Evolutionary conservation across 1,140 invertebrate genomes (phyloP), one percentile per base, ranked within the genome.

Genomic region (Halictus rubicundus): DNA sequence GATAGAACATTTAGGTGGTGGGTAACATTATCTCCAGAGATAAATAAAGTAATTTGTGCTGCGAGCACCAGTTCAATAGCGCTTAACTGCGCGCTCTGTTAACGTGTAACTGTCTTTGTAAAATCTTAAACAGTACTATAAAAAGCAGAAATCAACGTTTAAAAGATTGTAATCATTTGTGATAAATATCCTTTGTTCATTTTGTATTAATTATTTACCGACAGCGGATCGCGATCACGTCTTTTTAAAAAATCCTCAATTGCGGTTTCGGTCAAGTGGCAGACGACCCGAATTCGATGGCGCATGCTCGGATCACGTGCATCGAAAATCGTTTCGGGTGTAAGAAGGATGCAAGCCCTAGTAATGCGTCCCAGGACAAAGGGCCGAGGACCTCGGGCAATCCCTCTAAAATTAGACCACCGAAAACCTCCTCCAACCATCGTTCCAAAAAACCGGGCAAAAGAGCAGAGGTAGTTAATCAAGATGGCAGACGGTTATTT

Each of bases 211-310:
- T 21, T n/a, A n/a, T 57, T 21, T 6, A 57, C 21, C 54, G 21
- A 57, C n/a, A n/a, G 7, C 7, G 8, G n/a, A n/a, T 21, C 21
- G 1, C 5, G 21, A 7, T 57, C 54, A 9, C 8, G 54, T 21
- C 19, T 57, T 21, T 57, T 57, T 57, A 68, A 64, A 49, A 57
- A 83, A 74, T 54, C 39, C 49, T 71, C 39, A 74, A 71, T 60
- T 23, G 10, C 52, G 64, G 87, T 80, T 76, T 82, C 71, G 75
- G 71, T 80, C 68, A 82, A 83, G 64, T 79, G 65, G 68, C 83
- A 74, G 83, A 82, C 83, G 66, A 88, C 80, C 77, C 25, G 69
- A 57, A 77, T 88, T 32, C 37, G 69, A 75, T 61, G 72, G 78
- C 87, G 87, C 79, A 81, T 85, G 78, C 64, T 65, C 39, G 39